phyloP scores from a whole-genome alignment of 2,113 vertebrate species.

The Sterna hirundo region DNA sequence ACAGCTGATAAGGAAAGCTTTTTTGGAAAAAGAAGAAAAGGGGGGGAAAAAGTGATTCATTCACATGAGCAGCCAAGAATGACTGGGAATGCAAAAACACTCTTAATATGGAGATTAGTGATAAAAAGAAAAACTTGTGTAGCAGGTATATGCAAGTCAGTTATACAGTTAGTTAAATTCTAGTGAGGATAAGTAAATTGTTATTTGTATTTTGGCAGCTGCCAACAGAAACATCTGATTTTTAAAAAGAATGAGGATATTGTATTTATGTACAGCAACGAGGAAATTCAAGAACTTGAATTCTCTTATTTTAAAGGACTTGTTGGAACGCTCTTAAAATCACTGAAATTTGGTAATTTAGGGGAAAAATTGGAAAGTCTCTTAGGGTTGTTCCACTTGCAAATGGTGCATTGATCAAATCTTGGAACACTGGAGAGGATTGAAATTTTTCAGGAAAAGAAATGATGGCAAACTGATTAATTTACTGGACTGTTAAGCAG shows the following conservation, averaged over 20 bases:
- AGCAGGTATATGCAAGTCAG: background rate
- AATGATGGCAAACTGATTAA: fast-evolving
- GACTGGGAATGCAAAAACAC: background rate
- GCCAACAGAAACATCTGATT: background rate
- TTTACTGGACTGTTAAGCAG: background rate
- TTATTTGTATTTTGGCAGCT: background rate
- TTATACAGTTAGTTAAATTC: background rate
- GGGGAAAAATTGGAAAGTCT: background rate
- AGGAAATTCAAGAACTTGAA: background rate
- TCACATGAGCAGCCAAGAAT: background rate
- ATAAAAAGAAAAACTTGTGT: background rate
- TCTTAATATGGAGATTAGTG: background rate
- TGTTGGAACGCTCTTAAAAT: background rate
- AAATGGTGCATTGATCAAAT: background rate
- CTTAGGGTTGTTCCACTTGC: background rate
- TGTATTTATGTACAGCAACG: background rate
- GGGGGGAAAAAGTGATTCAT: background rate
- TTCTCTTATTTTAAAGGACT: background rate
- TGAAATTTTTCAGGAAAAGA: background rate
- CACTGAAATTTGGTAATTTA: background rate
- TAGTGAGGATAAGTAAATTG: background rate
- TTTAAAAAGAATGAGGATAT: background rate
- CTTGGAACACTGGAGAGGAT: background rate
- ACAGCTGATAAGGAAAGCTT: background rate
- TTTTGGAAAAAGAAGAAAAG: background rate